Conservation (phyloP, 23 tunicate species). For the Ciona savignyi region DNA sequence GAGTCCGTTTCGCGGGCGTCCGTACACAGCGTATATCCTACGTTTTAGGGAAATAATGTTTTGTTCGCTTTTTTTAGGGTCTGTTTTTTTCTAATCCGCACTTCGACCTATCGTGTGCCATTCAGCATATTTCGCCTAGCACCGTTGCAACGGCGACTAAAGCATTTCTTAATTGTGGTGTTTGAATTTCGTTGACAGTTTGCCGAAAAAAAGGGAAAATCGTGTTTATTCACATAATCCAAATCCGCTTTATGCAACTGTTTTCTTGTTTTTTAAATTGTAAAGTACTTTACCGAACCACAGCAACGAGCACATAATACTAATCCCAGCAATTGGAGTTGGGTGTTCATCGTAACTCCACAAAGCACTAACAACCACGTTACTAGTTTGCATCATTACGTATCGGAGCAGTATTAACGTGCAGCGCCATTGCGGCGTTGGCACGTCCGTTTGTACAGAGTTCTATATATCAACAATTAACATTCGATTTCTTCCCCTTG, state of each 20-base stretch:
- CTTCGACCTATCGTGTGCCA: not conserved
- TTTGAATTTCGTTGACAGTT: too few species aligned
- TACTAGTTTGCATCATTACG: not conserved
- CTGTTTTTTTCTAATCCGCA: not conserved
- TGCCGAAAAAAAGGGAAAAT: too few species aligned
- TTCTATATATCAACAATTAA: too few species aligned
- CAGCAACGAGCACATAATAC: too few species aligned
- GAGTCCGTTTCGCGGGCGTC: not conserved
- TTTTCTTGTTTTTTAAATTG: too few species aligned
- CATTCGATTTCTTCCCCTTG: too few species aligned
- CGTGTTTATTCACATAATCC: too few species aligned
- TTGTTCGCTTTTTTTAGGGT: not conserved
- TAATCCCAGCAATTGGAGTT: too few species aligned
- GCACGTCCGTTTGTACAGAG: not conserved
- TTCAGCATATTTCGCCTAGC: not conserved
- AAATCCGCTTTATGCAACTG: too few species aligned
- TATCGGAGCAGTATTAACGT: not conserved
- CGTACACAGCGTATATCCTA: not conserved
- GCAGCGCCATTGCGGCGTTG: not conserved
- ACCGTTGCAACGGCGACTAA: too few species aligned
- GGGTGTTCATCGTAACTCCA: not conserved
- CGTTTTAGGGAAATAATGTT: not conserved
- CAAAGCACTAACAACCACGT: not conserved
- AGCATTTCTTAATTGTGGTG: too few species aligned
- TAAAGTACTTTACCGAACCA: too few species aligned